Conservation (phyloP, 1,140 invertebrate genomes). For the Neelides sp. region DNA sequence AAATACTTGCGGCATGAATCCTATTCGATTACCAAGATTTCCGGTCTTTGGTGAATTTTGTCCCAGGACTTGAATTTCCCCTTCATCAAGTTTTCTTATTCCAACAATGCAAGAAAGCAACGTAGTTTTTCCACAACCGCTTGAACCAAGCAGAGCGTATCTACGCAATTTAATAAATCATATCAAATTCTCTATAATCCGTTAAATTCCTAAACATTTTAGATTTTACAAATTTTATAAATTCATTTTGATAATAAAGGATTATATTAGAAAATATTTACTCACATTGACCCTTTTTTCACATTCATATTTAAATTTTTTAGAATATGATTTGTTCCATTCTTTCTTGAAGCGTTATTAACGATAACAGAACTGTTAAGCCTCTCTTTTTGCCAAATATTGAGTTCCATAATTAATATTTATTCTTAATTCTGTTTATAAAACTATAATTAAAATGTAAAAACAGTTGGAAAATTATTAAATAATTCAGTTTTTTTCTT, state of each 20-base stretch:
- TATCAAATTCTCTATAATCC: background rate
- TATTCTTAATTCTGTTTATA: no score
- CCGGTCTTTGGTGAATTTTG: slow-evolving; percentile 56
- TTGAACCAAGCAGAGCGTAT: slow-evolving; percentile 72
- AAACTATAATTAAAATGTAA: no score
- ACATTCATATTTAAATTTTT: slow-evolving; percentile 4
- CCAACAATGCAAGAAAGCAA: slow-evolving; percentile 76
- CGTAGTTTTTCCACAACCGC: slow-evolving; percentile 73
- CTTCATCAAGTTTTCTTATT: slow-evolving; percentile 59
- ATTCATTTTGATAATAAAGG: background rate
- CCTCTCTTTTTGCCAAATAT: no score
- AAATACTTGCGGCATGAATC: slow-evolving; percentile 45
- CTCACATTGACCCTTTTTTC: slow-evolving; percentile 1
- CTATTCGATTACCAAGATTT: slow-evolving; percentile 68
- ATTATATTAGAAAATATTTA: background rate
- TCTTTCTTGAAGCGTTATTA: no score
- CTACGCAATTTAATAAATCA: slow-evolving; percentile 36
- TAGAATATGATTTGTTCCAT: slow-evolving; percentile 1
- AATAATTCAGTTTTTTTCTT: no score
- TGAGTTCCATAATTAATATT: no score
- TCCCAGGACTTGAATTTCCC: slow-evolving; percentile 72
- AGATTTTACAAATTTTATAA: background rate
- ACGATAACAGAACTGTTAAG: no score
- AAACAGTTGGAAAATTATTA: no score
- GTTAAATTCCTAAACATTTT: background rate